phyloP scores from a whole-genome alignment of 2,888 invertebrate species.

The Volucella bombylans region DNA sequence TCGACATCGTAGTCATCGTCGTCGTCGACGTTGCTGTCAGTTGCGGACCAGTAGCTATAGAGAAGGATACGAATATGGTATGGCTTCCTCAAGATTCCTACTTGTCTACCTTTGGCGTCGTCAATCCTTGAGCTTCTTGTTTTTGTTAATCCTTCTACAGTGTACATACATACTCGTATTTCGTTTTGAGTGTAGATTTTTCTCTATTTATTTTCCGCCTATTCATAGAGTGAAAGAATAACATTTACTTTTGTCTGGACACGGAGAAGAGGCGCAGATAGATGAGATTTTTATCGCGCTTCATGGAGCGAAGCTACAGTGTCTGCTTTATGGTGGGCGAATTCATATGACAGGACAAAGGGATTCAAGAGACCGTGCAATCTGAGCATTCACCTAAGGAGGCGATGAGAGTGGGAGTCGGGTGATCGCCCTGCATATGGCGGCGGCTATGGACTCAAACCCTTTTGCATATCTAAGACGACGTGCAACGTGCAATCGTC shows the following conservation, averaged over 20 bases:
- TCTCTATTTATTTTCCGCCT: conserved; percentile 61
- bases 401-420: too few relatives aligned
- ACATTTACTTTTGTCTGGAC: conserved; percentile 57
- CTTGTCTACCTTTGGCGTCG: conserved; percentile 32
- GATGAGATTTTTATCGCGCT: conserved; percentile 49
- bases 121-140: conserved; percentile 56
- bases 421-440: too few relatives aligned
- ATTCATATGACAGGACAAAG: not conserved
- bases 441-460: too few relatives aligned
- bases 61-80: conserved; percentile 56
- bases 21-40: too few relatives aligned
- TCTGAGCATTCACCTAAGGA: too few relatives aligned
- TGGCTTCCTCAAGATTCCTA: conserved; percentile 62
- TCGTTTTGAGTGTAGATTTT: conserved; percentile 53
- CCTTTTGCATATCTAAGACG: not conserved
- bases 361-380: too few relatives aligned
- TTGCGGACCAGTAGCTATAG: not conserved
- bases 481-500: too few relatives aligned
- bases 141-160: conserved; percentile 54
- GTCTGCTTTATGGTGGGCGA: not conserved
- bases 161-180: not conserved
- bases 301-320: conserved; percentile 14
- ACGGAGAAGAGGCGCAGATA: not conserved
- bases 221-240: conserved; percentile 66
- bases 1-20: too few relatives aligned